Evolutionary conservation across 2,797 vertebrate species (phyloP).

Genomic region (Otolemur crassicaudatus): DNA sequence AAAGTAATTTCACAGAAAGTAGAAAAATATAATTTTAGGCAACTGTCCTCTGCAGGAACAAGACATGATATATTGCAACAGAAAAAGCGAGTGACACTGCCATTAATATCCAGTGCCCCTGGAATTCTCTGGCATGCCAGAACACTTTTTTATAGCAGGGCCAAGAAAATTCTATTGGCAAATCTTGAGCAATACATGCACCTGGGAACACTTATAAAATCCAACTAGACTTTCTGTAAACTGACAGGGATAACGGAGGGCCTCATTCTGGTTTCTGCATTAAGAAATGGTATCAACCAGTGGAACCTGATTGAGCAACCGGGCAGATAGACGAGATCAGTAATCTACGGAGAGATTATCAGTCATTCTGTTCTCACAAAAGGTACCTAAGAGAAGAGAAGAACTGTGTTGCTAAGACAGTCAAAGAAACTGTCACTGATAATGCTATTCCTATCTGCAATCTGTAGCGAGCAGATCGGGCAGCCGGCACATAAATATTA

Average conservation of each 20-base stretch:
- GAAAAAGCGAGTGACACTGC: constrained; percentile 70
- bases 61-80: constrained; percentile 79
- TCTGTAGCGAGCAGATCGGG: not conserved
- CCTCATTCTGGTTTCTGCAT: not conserved
- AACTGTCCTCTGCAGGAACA: constrained; percentile 79
- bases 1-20: constrained; percentile 78
- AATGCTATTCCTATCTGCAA: not conserved
- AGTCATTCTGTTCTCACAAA: not conserved
- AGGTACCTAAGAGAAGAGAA: not conserved
- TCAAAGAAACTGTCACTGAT: not conserved
- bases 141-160: constrained; percentile 68
- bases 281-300: not conserved
- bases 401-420: not conserved
- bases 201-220: constrained; percentile 48
- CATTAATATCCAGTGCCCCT: constrained; percentile 77
- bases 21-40: constrained; percentile 82
- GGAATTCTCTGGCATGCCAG: constrained; percentile 65
- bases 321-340: not conserved
- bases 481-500: not conserved
- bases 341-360: not conserved
- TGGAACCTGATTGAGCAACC: not conserved
- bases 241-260: constrained; percentile 39
- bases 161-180: constrained; percentile 77
- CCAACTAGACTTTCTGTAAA: constrained; percentile 42
- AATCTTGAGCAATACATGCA: constrained; percentile 71